Percentiles rank a stretch among this genome's conserved stretches.
These are phyloP conservation scores for Aphidius ervi DNA, from an alignment of 1,140 invertebrate species.

Conservation along the genomic window DNA sequence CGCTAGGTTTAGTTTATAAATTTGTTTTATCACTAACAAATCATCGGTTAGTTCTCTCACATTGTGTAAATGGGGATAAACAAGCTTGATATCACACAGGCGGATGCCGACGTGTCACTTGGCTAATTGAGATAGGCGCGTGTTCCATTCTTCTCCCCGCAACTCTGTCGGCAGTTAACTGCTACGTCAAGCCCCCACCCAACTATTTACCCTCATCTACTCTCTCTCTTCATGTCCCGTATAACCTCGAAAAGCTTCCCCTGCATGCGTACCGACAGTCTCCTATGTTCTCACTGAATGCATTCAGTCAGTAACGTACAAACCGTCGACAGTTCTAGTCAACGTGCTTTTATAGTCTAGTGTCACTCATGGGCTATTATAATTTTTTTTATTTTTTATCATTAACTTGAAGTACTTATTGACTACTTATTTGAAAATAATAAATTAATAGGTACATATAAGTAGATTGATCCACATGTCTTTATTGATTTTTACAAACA, in stretches of 20 bases:
- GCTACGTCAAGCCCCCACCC: too few relatives aligned
- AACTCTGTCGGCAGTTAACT: slow-evolving; percentile 21
- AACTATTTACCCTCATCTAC: not conserved
- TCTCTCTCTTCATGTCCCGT: slow-evolving; percentile 22
- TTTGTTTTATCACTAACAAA: slow-evolving; percentile 45
- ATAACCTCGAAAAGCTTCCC: slow-evolving; percentile 44
- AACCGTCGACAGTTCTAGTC: slow-evolving; percentile 45
- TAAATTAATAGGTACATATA: too few relatives aligned
- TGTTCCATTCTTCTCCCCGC: slow-evolving; percentile 31
- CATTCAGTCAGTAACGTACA: slow-evolving; percentile 52
- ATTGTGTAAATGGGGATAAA: slow-evolving; percentile 22
- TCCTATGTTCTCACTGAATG: slow-evolving; percentile 48
- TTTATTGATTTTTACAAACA: too few relatives aligned
- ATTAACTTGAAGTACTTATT: too few relatives aligned
- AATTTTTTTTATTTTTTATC: not conserved
- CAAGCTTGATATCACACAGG: slow-evolving; percentile 22
- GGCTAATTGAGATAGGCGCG: slow-evolving; percentile 52
- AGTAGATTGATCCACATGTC: too few relatives aligned
- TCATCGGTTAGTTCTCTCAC: slow-evolving; percentile 24
- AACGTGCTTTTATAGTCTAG: slow-evolving; percentile 13
- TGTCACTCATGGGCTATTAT: slow-evolving; percentile 14
- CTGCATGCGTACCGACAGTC: slow-evolving; percentile 48
- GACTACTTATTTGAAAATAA: too few relatives aligned
- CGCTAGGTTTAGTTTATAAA: slow-evolving; percentile 6
- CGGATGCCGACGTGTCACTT: slow-evolving; percentile 40